Percentiles rank a stretch among this genome's conserved stretches.
These are phyloP conservation scores for Ursus arctos DNA, from an alignment of 2,113 vertebrate species.

Conservation along the genomic window DNA sequence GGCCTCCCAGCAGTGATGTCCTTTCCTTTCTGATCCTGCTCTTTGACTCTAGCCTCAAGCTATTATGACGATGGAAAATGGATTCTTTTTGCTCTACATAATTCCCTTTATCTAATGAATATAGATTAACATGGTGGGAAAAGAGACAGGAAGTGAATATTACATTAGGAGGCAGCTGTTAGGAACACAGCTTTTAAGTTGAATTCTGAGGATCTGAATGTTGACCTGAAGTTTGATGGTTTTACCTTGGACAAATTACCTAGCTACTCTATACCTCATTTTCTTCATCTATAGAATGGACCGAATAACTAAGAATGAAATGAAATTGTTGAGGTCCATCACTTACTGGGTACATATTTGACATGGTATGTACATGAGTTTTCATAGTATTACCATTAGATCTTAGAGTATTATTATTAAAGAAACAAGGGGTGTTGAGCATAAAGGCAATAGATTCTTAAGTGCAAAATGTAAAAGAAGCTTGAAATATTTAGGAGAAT, in stretches of 20 bases:
- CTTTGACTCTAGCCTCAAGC: neutral
- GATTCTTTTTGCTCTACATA: neutral
- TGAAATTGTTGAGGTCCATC: neutral
- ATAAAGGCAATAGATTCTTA: neutral
- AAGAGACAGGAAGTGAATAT: neutral
- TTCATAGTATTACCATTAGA: neutral
- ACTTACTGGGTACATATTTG: neutral
- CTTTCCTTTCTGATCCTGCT: neutral
- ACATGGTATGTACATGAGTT: neutral
- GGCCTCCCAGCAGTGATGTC: neutral
- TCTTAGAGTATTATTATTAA: neutral
- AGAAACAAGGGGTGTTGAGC: neutral
- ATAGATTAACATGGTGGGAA: neutral
- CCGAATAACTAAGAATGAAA: constrained; percentile 15
- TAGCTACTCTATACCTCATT: neutral
- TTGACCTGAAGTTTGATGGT: neutral
- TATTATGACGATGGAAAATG: neutral
- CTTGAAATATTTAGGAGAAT: constrained; percentile 45
- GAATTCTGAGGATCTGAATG: neutral
- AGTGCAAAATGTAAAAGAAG: neutral
- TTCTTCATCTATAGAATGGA: constrained; percentile 15
- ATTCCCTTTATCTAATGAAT: neutral
- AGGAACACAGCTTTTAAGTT: neutral
- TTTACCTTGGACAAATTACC: neutral
- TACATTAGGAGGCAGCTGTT: neutral